Evolutionary conservation across 2,888 invertebrate genomes (phyloP).

Genomic region (Drosophila kokeensis): DNA sequence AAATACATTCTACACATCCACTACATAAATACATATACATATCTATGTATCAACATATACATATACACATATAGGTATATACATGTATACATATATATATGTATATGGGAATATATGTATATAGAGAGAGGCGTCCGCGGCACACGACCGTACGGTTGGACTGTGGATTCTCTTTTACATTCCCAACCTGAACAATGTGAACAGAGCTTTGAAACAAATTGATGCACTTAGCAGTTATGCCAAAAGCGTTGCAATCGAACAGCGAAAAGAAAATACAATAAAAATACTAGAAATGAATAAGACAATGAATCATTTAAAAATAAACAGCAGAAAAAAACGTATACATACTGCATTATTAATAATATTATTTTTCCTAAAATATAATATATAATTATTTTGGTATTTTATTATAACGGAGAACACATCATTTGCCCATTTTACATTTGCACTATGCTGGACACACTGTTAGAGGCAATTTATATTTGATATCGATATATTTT

Average conservation of each 20-base stretch:
- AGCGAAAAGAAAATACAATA: neutral
- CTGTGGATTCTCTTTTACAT: conserved; percentile 49
- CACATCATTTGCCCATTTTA: neutral
- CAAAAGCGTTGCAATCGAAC: neutral
- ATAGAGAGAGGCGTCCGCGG: conserved; percentile 30
- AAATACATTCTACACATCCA: conserved; percentile 41
- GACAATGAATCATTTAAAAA: neutral
- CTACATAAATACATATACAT: conserved; percentile 17
- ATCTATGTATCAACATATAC: conserved; percentile 20
- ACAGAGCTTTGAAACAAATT: conserved; percentile 3
- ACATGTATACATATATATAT: conserved; percentile 18
- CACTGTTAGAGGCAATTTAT: neutral
- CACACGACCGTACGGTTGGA: conserved; percentile 37
- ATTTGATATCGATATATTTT: neutral
- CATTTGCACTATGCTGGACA: neutral
- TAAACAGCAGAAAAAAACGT: neutral
- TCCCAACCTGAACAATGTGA: conserved; percentile 11
- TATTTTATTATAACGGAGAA: neutral
- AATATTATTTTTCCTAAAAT: neutral
- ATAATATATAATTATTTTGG: neutral
- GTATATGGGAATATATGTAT: neutral
- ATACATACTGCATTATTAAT: neutral
- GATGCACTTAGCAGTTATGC: conserved; percentile 31
- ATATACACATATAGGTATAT: conserved; percentile 9
- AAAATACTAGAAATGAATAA: conserved; percentile 1